A percentile compares a stretch with the other conserved stretches of the same genome.
Conservation (phyloP, 2,797 vertebrate species). For the Champsocephalus esox region DNA sequence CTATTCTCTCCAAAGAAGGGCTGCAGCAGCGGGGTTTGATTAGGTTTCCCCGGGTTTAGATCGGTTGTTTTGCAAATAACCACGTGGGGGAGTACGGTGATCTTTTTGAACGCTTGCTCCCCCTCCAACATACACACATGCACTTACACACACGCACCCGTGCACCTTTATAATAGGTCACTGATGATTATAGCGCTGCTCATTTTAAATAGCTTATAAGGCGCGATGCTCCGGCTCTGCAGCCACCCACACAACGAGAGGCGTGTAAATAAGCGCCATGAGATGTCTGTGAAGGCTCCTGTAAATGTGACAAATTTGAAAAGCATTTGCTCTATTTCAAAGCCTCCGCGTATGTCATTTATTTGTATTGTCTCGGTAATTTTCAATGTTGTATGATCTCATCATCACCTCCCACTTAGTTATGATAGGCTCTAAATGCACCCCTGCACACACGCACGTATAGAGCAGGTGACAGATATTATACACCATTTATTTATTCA, state of each 20-base stretch:
- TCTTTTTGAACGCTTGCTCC: conserved; percentile 74
- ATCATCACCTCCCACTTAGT: conserved; percentile 75
- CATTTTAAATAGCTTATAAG: conserved; percentile 82
- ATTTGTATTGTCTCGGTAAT: conserved; percentile 77
- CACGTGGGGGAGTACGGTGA: conserved; percentile 90
- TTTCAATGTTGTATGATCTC: conserved; percentile 76
- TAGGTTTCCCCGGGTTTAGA: conserved; percentile 74
- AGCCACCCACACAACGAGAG: conserved; percentile 67
- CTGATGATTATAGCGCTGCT: conserved; percentile 79
- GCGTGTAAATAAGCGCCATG: conserved; percentile 65
- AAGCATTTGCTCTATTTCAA: conserved; percentile 69
- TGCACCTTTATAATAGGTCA: conserved; percentile 82
- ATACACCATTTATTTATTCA: conserved; percentile 36
- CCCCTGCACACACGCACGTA: not conserved
- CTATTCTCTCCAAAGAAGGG: conserved; percentile 50
- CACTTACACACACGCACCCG: conserved; percentile 50
- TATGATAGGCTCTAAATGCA: conserved; percentile 47
- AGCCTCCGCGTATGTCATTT: conserved; percentile 68
- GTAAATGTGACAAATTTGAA: conserved; percentile 61
- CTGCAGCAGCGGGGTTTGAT: conserved; percentile 77
- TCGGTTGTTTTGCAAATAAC: conserved; percentile 88
- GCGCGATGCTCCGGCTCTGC: conserved; percentile 67
- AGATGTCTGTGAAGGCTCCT: conserved; percentile 59
- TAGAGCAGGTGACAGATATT: conserved; percentile 56
- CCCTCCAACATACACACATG: conserved; percentile 22